Percentiles rank a stretch among this genome's conserved stretches.
Evolutionary conservation across 2,797 vertebrate species (phyloP).

Genomic region (Sebastes matsubarae): DNA sequence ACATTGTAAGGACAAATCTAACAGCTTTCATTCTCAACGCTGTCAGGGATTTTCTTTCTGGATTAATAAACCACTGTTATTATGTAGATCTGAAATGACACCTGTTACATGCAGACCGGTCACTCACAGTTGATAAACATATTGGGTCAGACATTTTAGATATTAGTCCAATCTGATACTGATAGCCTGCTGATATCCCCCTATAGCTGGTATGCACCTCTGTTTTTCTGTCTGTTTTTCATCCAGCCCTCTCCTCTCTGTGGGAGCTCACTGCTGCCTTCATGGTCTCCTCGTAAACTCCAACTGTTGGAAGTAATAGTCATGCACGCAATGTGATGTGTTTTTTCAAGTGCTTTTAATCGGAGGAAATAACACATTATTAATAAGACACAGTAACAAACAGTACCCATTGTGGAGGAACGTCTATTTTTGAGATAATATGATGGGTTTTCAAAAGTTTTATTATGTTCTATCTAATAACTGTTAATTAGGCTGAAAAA

Average conservation of each 20-base stretch:
- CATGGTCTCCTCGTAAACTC: not conserved
- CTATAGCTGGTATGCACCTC: not conserved
- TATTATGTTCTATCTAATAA: not conserved
- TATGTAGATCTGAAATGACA: not conserved
- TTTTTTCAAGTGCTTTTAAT: not conserved
- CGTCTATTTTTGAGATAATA: not conserved
- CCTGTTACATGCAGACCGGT: not conserved
- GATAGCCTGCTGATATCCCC: not conserved
- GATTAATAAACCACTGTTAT: not conserved
- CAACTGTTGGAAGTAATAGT: fast-evolving
- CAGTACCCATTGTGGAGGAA: too few relatives aligned
- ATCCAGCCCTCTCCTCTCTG: not conserved
- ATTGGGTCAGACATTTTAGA: not conserved
- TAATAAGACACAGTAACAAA: not conserved
- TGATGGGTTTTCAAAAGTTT: not conserved
- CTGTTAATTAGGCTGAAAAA: not conserved
- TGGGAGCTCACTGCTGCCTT: slow-evolving; percentile 35
- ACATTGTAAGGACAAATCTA: not conserved
- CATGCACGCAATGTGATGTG: not conserved
- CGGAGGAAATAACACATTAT: not conserved
- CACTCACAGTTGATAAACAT: not conserved
- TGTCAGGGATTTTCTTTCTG: not conserved
- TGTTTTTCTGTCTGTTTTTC: not conserved
- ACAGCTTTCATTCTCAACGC: not conserved
- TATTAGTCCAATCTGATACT: not conserved